Evolutionary conservation across 2,888 invertebrate genomes (phyloP), one percentile per base, ranked within the genome.

Genomic region (Dorcus parallelipipedus): DNA sequence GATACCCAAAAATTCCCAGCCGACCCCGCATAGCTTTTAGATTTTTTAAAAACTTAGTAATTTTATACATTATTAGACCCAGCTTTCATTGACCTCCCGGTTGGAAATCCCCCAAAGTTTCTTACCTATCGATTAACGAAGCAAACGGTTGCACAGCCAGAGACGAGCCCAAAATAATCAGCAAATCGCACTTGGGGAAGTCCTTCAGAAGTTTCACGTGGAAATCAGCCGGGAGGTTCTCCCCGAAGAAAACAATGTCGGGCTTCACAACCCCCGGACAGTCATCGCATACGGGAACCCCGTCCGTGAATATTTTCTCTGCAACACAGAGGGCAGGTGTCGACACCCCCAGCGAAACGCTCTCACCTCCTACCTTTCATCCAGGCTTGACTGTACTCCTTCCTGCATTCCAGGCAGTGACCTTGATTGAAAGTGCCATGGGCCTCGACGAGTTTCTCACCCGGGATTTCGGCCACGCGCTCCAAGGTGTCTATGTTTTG

Each of bases 401-500:
- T 82, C 3, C 82, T 79, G 71, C 97, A 97, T 5, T 83, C 82
- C 4, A 92, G 75, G 73, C 97, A 97, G 73, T 92, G 94, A 49
- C 92, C 91, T 0, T 90, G 91, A 72, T 88, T 85, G 75, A 97
- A 96, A 1, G 95, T 92, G 0, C 98, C 98, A 73, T 98, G 97
- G 2, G 97, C 97, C 76, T 97, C 96, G 0, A 97, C 91, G 26
- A 97, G 78, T 74, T 92, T 93, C 0, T 93, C 90, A 2, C 84
- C 87, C 0, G 90, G 88, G 55, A 98, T 79, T 2, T 91, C 93
- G 7, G 96, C 91, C 3, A 91, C 83, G 64, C 93, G 81, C 78
- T 98, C 97, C 62, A 97, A 76, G 0, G 94, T 93, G 76, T 98
- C 97, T 66, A 98, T 95, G 76, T 98, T 98, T 82, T 97, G 90